These are phyloP conservation scores for Polypedilum vanderplanki DNA, from an alignment of 1,140 invertebrate species.

Conservation along the genomic window DNA sequence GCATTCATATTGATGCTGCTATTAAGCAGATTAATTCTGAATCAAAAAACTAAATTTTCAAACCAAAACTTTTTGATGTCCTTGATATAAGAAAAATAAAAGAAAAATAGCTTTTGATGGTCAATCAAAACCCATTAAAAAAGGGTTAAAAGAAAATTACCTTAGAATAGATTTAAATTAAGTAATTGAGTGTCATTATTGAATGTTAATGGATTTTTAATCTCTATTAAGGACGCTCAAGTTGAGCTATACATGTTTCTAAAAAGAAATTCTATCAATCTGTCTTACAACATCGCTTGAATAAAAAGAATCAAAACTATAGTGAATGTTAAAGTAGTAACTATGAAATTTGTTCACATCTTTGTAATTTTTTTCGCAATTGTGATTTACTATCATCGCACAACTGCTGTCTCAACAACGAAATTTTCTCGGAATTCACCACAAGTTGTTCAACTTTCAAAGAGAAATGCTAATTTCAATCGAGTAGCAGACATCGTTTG, in stretches of 20 bases:
- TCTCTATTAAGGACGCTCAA: too few species aligned
- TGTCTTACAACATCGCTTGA: neutral
- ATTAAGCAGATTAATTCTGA: slow-evolving; percentile 33
- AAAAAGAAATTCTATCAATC: too few species aligned
- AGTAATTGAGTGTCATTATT: too few species aligned
- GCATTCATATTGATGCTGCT: slow-evolving; percentile 58
- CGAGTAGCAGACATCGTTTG: neutral
- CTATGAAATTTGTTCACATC: neutral
- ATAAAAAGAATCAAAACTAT: neutral
- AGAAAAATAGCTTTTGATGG: neutral
- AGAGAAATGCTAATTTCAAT: neutral
- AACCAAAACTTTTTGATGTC: slow-evolving; percentile 36
- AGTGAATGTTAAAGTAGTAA: too few species aligned
- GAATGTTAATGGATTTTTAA: neutral
- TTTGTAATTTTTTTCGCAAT: neutral
- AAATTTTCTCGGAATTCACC: neutral
- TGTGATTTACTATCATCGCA: neutral
- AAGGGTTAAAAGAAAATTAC: too few species aligned
- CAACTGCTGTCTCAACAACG: neutral
- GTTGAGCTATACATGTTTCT: too few species aligned
- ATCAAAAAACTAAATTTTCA: slow-evolving; percentile 1
- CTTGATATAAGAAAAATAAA: slow-evolving; percentile 32
- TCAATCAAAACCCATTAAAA: too few species aligned
- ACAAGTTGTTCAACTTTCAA: neutral
- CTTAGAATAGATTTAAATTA: too few species aligned